phyloP scores from a whole-genome alignment of 2,888 invertebrate genomes.

The Aelia acuminata region DNA sequence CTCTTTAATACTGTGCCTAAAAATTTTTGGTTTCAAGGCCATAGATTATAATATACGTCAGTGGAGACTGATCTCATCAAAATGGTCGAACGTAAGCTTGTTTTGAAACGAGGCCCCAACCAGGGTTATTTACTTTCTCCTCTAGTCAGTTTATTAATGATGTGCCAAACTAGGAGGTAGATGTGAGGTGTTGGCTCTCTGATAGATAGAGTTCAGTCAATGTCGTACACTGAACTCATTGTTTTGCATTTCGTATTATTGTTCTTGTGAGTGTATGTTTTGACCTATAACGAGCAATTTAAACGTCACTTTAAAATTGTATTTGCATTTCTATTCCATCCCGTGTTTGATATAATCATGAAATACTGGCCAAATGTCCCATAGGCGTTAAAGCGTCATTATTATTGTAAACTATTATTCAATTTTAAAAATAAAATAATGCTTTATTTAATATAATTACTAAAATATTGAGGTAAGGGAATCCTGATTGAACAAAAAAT shows the following conservation, averaged over 20 bases:
- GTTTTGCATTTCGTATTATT: no score
- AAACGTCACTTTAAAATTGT: not conserved
- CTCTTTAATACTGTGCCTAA: not conserved
- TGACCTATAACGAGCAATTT: no score
- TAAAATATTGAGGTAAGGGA: not conserved
- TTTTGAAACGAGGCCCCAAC: not conserved
- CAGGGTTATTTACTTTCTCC: constrained; percentile 24
- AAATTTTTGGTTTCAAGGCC: not conserved
- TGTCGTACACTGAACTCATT: not conserved
- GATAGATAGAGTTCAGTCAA: not conserved
- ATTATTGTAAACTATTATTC: no score
- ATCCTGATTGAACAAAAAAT: not conserved
- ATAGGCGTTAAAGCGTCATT: not conserved
- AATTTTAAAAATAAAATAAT: not conserved
- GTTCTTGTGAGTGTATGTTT: no score
- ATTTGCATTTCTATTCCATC: not conserved
- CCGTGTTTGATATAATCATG: no score
- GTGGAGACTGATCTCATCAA: not conserved
- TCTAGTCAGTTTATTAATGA: not conserved
- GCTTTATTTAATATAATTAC: no score
- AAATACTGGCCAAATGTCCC: not conserved
- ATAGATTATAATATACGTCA: not conserved
- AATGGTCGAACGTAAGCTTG: not conserved
- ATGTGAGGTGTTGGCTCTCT: not conserved
- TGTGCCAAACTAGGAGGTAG: not conserved